phyloP scores from a whole-genome alignment of 2,888 invertebrate species.

The Hyalella azteca region DNA sequence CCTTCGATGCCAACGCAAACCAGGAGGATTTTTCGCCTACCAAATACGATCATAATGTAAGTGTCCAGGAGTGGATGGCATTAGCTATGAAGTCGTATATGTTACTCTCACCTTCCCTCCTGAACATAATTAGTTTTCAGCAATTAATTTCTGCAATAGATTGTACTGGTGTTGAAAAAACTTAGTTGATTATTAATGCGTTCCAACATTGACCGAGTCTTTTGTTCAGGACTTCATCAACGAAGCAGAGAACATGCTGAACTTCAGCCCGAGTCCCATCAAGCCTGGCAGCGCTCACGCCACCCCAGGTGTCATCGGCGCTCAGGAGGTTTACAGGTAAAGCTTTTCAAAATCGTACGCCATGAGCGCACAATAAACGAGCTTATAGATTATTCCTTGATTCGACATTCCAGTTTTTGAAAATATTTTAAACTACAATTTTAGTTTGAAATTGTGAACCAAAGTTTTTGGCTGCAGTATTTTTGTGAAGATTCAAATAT shows the following conservation, averaged over 20 bases:
- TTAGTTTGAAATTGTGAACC: no score
- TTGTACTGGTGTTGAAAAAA: no score
- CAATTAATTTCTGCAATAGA: no score
- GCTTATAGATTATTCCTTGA: no score
- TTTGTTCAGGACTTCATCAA: slow-evolving; percentile 74
- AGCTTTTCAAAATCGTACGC: slow-evolving; percentile 47
- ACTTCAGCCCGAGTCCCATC: slow-evolving; percentile 47
- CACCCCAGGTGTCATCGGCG: slow-evolving; percentile 95
- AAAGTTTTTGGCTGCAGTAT: no score
- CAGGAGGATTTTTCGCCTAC: slow-evolving; percentile 69
- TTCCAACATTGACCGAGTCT: not conserved
- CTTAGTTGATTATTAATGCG: not conserved
- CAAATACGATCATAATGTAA: slow-evolving; percentile 83
- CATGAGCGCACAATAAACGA: not conserved
- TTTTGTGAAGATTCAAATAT: no score
- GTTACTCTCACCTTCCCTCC: no score
- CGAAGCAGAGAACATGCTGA: slow-evolving; percentile 78
- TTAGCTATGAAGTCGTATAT: no score
- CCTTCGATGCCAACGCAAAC: slow-evolving; percentile 60
- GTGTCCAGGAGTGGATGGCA: no score
- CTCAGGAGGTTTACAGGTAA: slow-evolving; percentile 94
- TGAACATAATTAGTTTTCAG: no score
- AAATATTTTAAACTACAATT: no score
- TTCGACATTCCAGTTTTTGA: no score
- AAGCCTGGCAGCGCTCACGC: slow-evolving; percentile 65